Evolutionary conservation across 2,888 invertebrate genomes (phyloP).

Genomic region (Campoplex capitator): DNA sequence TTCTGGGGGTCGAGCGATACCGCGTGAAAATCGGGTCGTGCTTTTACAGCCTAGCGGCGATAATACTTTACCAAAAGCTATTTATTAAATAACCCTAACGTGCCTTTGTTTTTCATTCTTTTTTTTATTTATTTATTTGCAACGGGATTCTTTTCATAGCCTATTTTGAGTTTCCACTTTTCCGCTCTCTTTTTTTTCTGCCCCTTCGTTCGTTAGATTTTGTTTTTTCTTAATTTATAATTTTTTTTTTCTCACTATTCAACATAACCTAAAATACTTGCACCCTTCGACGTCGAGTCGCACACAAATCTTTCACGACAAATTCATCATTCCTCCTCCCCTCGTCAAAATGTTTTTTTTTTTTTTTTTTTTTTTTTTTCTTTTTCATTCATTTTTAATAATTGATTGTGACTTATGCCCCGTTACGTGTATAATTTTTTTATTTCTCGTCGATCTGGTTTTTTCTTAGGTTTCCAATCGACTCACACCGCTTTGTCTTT

Average conservation of each 20-base stretch:
- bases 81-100: constrained; percentile 77
- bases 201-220: neutral
- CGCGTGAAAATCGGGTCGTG: constrained; percentile 61
- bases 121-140: constrained; percentile 54
- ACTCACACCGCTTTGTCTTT: constrained; percentile 8
- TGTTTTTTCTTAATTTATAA: constrained; percentile 16
- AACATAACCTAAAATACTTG: constrained; percentile 41
- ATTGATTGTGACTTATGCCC: constrained; percentile 80
- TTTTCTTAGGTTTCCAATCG: constrained; percentile 35
- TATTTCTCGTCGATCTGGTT: constrained; percentile 35
- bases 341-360: neutral
- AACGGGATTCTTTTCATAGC: constrained; percentile 68
- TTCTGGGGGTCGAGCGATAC: constrained; percentile 58
- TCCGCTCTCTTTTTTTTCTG: neutral
- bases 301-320: constrained; percentile 21
- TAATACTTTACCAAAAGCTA: constrained; percentile 82
- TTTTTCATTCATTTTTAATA: constrained; percentile 78
- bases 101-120: constrained; percentile 71
- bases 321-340: constrained; percentile 12
- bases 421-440: constrained; percentile 45
- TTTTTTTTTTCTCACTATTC: constrained; percentile 38
- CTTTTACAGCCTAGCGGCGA: constrained; percentile 79
- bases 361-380: no score
- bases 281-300: constrained; percentile 18
- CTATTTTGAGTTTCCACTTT: constrained; percentile 45